phyloP scores from a whole-genome alignment of 2,113 vertebrate genomes.

The Hypomesus transpacificus region DNA sequence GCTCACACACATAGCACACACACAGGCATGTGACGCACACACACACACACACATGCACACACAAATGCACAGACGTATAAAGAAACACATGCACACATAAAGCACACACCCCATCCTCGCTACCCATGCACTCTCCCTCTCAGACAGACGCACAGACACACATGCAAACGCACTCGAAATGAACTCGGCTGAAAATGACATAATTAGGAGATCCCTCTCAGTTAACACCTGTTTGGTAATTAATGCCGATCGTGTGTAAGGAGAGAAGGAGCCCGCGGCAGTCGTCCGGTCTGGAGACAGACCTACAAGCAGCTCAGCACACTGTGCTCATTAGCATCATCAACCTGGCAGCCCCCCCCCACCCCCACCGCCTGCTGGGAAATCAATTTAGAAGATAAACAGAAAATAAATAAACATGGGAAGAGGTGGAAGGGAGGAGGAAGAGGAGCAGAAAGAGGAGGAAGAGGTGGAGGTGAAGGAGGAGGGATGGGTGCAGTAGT shows the following conservation, averaged over 20 bases:
- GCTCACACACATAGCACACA: neutral
- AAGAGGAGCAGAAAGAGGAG: neutral
- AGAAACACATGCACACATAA: no score
- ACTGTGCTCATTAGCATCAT: conserved; percentile 39
- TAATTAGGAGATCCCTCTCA: conserved; percentile 64
- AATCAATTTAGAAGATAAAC: conserved; percentile 51
- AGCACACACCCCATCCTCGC: no score
- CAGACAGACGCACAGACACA: neutral
- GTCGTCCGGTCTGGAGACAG: conserved; percentile 46
- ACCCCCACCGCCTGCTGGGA: conserved; percentile 49
- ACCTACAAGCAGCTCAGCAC: conserved; percentile 41
- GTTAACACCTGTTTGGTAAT: conserved; percentile 70
- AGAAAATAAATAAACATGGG: conserved; percentile 48
- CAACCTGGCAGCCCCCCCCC: conserved; percentile 45
- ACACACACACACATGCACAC: neutral
- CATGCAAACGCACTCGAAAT: conserved; percentile 38
- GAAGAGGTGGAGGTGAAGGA: neutral
- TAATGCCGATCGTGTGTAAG: conserved; percentile 68
- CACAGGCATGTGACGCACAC: neutral
- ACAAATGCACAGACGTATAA: neutral
- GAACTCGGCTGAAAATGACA: conserved; percentile 53
- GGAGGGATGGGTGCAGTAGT: no score
- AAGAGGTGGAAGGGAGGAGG: neutral
- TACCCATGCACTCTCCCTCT: no score
- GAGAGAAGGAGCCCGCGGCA: conserved; percentile 52